A percentile compares a stretch with the other conserved stretches of the same genome.
phyloP scores from a whole-genome alignment of 2,888 invertebrate genomes.

The Yponomeuta cagnagella region DNA sequence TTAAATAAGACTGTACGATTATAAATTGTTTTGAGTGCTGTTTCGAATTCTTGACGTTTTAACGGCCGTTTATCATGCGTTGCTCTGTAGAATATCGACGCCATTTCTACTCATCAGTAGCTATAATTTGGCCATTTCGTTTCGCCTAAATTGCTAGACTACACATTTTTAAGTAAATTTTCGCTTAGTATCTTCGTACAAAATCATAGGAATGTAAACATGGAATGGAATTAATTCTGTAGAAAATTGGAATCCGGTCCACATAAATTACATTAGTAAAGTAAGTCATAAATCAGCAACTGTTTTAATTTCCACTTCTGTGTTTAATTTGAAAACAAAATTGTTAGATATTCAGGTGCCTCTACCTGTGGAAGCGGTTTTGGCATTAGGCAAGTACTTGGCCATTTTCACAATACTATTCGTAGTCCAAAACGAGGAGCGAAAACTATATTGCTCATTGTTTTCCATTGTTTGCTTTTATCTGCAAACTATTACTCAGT shows the following conservation, averaged over 20 bases:
- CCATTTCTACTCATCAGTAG: constrained; percentile 28
- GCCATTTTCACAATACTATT: constrained; percentile 33
- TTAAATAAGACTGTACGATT: constrained; percentile 51
- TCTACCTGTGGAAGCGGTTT: constrained; percentile 30
- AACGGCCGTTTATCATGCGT: constrained; percentile 35
- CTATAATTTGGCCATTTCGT: constrained; percentile 32
- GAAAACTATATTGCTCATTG: constrained; percentile 43
- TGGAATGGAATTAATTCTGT: constrained; percentile 3
- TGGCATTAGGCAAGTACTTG: constrained; percentile 31
- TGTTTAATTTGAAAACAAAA: constrained; percentile 4
- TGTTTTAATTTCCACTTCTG: constrained; percentile 11
- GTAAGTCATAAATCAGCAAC: constrained; percentile 10
- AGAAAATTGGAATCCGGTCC: constrained; percentile 9
- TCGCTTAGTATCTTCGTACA: neutral
- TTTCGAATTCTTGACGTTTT: constrained; percentile 32
- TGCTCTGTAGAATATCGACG: constrained; percentile 28
- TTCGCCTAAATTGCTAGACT: constrained; percentile 20
- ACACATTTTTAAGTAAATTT: constrained; percentile 5
- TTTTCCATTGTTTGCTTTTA: constrained; percentile 40
- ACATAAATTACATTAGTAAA: constrained; percentile 8
- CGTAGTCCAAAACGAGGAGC: constrained; percentile 33
- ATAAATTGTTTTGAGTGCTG: constrained; percentile 39
- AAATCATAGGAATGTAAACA: neutral
- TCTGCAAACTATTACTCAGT: constrained; percentile 25
- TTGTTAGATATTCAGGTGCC: constrained; percentile 24